phyloP scores from a whole-genome alignment of 2,113 vertebrate species.

The Solea senegalensis region DNA sequence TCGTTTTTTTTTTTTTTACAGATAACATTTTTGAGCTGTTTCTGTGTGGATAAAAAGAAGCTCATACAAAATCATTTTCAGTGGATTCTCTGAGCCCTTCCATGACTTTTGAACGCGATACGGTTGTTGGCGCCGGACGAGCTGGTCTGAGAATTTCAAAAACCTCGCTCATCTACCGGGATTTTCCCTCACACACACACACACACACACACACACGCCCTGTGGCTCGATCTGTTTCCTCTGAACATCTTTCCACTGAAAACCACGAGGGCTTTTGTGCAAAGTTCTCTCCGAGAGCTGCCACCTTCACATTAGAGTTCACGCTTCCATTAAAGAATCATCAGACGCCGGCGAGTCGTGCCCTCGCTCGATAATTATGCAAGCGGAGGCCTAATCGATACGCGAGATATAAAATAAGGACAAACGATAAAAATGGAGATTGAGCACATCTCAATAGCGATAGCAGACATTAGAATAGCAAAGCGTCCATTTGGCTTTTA shows the following conservation, averaged over 20 bases:
- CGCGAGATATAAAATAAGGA: slow-evolving; percentile 65
- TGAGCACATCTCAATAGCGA: slow-evolving; percentile 44
- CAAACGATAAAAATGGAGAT: slow-evolving; percentile 51
- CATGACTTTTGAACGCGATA: too few species aligned
- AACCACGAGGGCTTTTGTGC: slow-evolving; percentile 28
- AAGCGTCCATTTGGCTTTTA: slow-evolving; percentile 64
- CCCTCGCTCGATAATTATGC: slow-evolving; percentile 71
- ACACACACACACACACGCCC: neutral
- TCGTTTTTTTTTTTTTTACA: too few species aligned
- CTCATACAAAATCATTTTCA: too few species aligned
- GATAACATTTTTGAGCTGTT: too few species aligned
- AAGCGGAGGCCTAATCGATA: slow-evolving; percentile 63
- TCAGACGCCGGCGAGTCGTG: slow-evolving; percentile 53
- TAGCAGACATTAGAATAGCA: slow-evolving; percentile 61
- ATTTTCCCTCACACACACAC: too few species aligned
- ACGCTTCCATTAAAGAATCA: slow-evolving; percentile 55
- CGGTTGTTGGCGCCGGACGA: too few species aligned
- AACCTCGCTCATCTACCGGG: too few species aligned
- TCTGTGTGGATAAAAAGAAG: too few species aligned
- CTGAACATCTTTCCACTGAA: slow-evolving; percentile 4
- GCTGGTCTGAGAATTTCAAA: too few species aligned
- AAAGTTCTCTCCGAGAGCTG: slow-evolving; percentile 48
- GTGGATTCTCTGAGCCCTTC: too few species aligned
- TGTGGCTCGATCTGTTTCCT: slow-evolving; percentile 31
- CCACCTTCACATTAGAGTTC: slow-evolving; percentile 48